Base-by-base conservation (phyloP, 2,113 vertebrate species). In the Menidia beryllina region DNA sequence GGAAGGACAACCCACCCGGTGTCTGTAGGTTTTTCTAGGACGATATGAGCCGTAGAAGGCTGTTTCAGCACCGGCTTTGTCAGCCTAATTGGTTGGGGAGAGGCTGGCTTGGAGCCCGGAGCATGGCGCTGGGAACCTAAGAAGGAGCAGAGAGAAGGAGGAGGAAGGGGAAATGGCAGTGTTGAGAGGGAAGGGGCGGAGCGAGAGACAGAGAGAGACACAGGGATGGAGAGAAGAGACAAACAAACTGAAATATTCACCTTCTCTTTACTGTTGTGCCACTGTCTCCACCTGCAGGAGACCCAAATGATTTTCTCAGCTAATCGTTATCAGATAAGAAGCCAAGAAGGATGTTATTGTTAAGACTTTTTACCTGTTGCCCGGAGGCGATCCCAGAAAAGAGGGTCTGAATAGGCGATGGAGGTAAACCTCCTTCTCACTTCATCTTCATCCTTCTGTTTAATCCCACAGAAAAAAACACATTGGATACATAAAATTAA, bases 381-480 rank as follows among this genome's bases (percentile, higher is more conserved):
- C 64, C 55, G 76, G 68, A 89, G 78, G 69, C 63, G 90, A 7
- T 83, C 82, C 93, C 94, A 94, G 65, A 93, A 59, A 27, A 87
- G 90, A 15, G 80, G 88, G 72, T 97, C 96, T 7, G 93, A 89
- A 61, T 97, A 98, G 2, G 87, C 79, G 21, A 98, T 94, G 53
- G 87, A 94, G 27, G 88, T 90, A 48, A 96, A 94, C 17, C 96
- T 93, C 62, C 94, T 94, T 53, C 96, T 94, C 76, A 99, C 94
- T 15, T 79, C 91, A 41, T 98, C 96, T 77, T 96, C 93, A 69
- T 95, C 92, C 83, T 65, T 95, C 97, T 99, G 90, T 15, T 61
- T 83, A 75, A 24, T 66, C 54, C 79, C n/a, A 77, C 3, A 81
- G 12, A 48, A 4, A 65, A 17, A 57, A n/a, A 62, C 30, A n/a